phyloP scores from a whole-genome alignment of 2,797 vertebrate species.

The Todus mexicanus region DNA sequence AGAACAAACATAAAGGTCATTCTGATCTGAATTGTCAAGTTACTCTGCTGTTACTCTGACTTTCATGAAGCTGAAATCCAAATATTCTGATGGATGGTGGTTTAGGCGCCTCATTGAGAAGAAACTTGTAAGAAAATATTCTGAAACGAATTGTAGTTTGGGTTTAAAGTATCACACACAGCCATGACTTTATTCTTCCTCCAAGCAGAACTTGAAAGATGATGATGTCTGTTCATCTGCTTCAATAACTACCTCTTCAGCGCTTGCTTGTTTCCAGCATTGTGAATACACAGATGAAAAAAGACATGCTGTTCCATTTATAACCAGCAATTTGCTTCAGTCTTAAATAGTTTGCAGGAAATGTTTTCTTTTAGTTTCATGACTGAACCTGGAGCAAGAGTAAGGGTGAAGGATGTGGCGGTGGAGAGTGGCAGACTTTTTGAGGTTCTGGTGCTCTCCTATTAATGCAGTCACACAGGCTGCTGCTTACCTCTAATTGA shows the following conservation, averaged over 20 bases:
- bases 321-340: background rate
- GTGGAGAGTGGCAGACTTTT: background rate
- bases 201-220: background rate
- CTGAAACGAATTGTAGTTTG: background rate
- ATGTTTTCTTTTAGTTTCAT: background rate
- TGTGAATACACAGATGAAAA: conserved; percentile 2
- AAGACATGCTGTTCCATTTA: conserved; percentile 16
- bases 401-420: background rate
- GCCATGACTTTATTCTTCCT: conserved; percentile 16
- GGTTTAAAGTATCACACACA: background rate
- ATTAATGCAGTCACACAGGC: background rate
- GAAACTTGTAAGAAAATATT: background rate
- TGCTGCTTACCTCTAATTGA: background rate
- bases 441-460: background rate
- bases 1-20: background rate
- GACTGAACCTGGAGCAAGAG: background rate
- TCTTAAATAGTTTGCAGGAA: conserved; percentile 1
- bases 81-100: background rate
- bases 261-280: background rate
- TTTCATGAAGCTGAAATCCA: background rate
- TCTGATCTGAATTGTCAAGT: background rate
- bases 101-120: background rate
- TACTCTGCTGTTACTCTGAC: background rate
- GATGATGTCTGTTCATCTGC: background rate
- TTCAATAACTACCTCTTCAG: conserved; percentile 12